Percentiles rank a stretch among this genome's conserved stretches.
Evolutionary conservation across 1,140 invertebrate genomes (phyloP).

Genomic region (Cherax quadricarinatus): DNA sequence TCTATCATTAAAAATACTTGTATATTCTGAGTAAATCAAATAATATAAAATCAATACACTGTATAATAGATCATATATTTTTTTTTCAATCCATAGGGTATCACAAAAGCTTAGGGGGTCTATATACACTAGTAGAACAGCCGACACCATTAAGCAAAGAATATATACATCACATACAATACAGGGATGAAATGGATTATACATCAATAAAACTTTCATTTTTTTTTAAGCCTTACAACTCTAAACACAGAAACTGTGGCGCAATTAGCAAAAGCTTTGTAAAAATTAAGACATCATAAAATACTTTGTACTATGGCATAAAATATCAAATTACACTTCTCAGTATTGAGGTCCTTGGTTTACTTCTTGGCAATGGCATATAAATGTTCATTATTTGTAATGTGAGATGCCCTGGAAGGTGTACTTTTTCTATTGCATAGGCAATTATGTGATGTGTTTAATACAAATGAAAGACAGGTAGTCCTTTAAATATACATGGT

Average conservation of each 20-base stretch:
- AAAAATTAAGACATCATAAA: constrained; percentile 69
- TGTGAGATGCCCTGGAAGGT: constrained; percentile 45
- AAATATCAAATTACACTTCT: constrained; percentile 68
- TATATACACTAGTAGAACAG: constrained; percentile 61
- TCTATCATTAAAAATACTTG: constrained; percentile 28
- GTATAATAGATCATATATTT: constrained; percentile 54
- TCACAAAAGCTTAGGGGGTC: constrained; percentile 22
- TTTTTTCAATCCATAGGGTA: constrained; percentile 67
- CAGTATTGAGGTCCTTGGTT: constrained; percentile 65
- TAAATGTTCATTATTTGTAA: constrained; percentile 54
- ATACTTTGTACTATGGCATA: constrained; percentile 71
- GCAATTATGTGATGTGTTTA: constrained; percentile 63
- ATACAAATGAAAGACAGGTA: constrained; percentile 71
- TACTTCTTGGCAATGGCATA: constrained; percentile 66
- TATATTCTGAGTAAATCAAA: constrained; percentile 37
- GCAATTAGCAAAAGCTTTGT: constrained; percentile 67
- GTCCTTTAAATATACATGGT: constrained; percentile 67
- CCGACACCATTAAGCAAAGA: constrained; percentile 66
- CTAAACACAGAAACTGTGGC: constrained; percentile 59
- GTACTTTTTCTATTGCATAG: constrained; percentile 64
- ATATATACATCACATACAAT: constrained; percentile 69
- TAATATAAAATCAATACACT: constrained; percentile 45
- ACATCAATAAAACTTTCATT: constrained; percentile 55
- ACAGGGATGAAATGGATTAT: constrained; percentile 59
- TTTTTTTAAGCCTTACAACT: constrained; percentile 49